A percentile compares a stretch with the other conserved stretches of the same genome.
These are phyloP conservation scores for Penaeus indicus DNA, from an alignment of 1,140 invertebrate species.

Conservation along the genomic window DNA sequence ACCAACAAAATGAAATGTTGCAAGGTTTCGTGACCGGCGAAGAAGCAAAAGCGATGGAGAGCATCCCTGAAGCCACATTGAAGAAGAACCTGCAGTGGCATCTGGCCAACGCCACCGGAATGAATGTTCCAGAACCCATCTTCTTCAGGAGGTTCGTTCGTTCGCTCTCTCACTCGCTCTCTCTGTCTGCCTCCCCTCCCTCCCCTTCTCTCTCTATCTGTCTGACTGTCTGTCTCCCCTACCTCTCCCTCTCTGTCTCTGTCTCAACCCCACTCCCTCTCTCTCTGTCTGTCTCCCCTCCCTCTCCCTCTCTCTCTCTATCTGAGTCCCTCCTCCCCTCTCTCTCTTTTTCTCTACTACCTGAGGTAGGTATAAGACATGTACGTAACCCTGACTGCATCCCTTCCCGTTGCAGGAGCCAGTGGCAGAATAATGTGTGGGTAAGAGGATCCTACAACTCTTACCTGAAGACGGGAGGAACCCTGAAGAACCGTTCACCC, in stretches of 20 bases:
- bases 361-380: too few species aligned
- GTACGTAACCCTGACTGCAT: too few species aligned
- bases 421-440: background rate
- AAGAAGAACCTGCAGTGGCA: background rate
- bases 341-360: background rate
- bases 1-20: background rate
- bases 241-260: too few species aligned
- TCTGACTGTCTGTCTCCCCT: too few species aligned
- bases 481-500: too few species aligned
- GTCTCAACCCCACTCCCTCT: too few species aligned
- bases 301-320: too few species aligned
- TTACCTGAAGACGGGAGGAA: background rate
- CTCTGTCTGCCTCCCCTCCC: too few species aligned
- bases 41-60: background rate
- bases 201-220: background rate
- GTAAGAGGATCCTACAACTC: constrained; percentile 19
- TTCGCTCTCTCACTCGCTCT: too few species aligned
- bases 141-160: background rate
- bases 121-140: background rate
- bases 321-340: too few species aligned
- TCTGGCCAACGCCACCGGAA: background rate
- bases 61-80: background rate
- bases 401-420: background rate
- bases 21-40: background rate
- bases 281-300: too few species aligned